phyloP scores from a whole-genome alignment of 2,797 vertebrate species.

The Liasis olivaceus region DNA sequence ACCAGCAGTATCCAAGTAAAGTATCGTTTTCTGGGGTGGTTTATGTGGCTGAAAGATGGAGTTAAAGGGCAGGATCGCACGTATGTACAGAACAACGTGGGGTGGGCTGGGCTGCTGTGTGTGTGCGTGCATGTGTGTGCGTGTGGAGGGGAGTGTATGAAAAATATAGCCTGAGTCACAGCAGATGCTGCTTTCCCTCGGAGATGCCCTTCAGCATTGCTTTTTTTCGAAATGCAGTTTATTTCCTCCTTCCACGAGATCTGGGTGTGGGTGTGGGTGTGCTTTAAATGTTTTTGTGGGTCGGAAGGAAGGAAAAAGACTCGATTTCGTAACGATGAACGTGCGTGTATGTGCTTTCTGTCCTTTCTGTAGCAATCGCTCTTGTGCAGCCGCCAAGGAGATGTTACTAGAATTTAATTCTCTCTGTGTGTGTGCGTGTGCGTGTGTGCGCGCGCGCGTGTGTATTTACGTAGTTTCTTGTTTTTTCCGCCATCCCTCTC shows the following conservation, averaged over 20 bases:
- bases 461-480: neutral
- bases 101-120: conserved; percentile 39
- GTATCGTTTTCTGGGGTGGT: conserved; percentile 60
- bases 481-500: neutral
- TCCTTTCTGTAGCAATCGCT: conserved; percentile 30
- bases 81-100: conserved; percentile 66
- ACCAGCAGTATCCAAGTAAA: conserved; percentile 73
- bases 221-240: neutral
- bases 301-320: neutral
- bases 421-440: conserved; percentile 37
- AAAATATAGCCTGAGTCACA: neutral
- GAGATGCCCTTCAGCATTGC: neutral
- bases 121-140: neutral
- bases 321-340: conserved; percentile 17
- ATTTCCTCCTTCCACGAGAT: neutral
- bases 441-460: neutral
- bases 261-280: neutral
- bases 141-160: conserved; percentile 38
- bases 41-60: conserved; percentile 65
- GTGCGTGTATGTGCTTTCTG: neutral
- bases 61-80: conserved; percentile 69
- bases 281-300: neutral
- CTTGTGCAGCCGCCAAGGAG: conserved; percentile 15
- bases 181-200: neutral
- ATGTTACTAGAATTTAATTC: conserved; percentile 61